These are phyloP conservation scores for Eulemur mongoz DNA, from an alignment of 2,797 vertebrate species.

Conservation along the genomic window DNA sequence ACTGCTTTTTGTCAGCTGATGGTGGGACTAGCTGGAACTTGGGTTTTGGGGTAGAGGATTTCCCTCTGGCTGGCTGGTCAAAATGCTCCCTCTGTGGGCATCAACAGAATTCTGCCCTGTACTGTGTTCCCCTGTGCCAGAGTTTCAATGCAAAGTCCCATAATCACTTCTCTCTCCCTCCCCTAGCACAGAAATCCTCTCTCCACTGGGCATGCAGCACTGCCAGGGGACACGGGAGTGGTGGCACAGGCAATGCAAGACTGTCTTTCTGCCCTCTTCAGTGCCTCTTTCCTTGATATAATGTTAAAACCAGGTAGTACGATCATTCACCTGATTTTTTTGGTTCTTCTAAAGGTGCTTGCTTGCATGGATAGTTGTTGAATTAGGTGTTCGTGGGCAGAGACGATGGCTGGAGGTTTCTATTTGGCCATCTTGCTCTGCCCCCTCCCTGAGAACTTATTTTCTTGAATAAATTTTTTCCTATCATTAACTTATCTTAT, in stretches of 20 bases:
- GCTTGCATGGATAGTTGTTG: not conserved
- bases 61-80: not conserved
- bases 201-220: not conserved
- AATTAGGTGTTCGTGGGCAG: not conserved
- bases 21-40: not conserved
- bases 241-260: not conserved
- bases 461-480: conserved; percentile 14
- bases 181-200: not conserved
- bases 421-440: not conserved
- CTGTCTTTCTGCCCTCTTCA: not conserved
- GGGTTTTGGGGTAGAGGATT: not conserved
- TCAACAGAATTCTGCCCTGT: not conserved
- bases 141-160: not conserved
- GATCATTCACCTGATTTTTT: not conserved
- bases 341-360: not conserved
- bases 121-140: not conserved
- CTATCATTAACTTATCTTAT: not conserved
- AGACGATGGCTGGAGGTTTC: not conserved
- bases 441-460: not conserved
- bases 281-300: not conserved
- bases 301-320: not conserved
- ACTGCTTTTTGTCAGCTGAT: too few species aligned
- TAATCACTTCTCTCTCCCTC: not conserved
- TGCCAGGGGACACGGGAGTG: too few species aligned
- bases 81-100: not conserved